Base-by-base conservation (phyloP, 2,888 invertebrate species). In the Cenopis cana region DNA sequence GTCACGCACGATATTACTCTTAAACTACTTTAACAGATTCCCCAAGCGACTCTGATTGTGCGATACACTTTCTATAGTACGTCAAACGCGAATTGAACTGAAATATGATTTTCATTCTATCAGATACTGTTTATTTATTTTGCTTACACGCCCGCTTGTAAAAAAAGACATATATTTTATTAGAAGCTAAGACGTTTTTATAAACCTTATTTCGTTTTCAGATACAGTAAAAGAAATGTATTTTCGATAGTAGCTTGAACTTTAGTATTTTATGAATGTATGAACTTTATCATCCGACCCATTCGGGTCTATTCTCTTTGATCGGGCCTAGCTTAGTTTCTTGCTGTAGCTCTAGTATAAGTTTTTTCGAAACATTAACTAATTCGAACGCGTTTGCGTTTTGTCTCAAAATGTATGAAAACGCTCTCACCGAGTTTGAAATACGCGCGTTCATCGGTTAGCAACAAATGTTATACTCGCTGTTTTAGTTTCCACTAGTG, bases 81-180 rank as follows among this genome's bases (percentile, higher is more conserved):
- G 79, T 83, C 84, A 83, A 84, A 85, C 83, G 81, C 86, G 84
- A 87, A 89, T 87, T 81, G 83, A 83, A 73, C 77, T 79, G 83
- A 81, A 86, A 89, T 85, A 82, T 85, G 84, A 86, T 87, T 85
- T 85, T 76, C 78, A 82, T 86, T 85, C 85, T 79, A 82, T 82
- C 80, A 79, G 78, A 85, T 85, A 86, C 85, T 86, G 79, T 77
- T 78, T 81, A 75, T 77, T 78, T 82, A 75, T 78, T 77, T 76
- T 77, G 46, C 68, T 57, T 75, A 74, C 74, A 54, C 73, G 68
- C 72, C 69, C 69, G 62, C 69, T 56, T 68, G 46, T 36, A 46
- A 59, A 70, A n/a, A 69, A 66, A 11, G 17, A 29, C 41, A 24
- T 70, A 33, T 24, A 60, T 46, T 65, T 59, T 59, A 54, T 66